These are phyloP conservation scores for Anolis sagrei DNA, from an alignment of 2,113 vertebrate genomes.

Conservation along the genomic window DNA sequence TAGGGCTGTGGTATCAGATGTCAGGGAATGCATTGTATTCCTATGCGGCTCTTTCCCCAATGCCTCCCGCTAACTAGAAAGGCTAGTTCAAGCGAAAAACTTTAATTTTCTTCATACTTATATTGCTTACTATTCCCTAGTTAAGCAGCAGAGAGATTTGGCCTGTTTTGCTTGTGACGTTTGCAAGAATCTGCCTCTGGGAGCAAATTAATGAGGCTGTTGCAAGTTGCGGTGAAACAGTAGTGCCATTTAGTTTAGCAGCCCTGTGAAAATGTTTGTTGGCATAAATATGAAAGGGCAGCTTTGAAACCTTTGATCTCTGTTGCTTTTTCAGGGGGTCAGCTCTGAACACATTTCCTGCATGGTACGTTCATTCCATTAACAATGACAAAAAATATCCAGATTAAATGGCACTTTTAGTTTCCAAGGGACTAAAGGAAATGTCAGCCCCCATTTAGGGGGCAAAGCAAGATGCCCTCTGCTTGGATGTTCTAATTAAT, in stretches of 20 bases:
- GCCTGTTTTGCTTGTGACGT: conserved; percentile 59
- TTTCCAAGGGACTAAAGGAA: not conserved
- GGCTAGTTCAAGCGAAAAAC: not conserved
- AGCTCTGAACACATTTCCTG: not conserved
- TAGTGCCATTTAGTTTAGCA: conserved; percentile 58
- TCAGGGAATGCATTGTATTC: not conserved
- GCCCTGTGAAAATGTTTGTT: conserved; percentile 49
- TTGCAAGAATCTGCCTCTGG: conserved; percentile 68
- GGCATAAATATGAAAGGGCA: conserved; percentile 42
- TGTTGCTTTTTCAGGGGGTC: not conserved
- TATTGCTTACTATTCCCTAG: conserved; percentile 52
- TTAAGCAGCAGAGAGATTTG: conserved; percentile 37
- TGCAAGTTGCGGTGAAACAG: conserved; percentile 63
- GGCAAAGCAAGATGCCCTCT: not conserved
- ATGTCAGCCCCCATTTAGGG: not conserved
- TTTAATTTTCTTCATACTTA: conserved; percentile 31
- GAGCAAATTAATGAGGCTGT: conserved; percentile 76
- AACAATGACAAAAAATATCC: not conserved
- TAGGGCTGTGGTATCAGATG: not conserved
- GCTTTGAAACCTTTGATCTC: conserved; percentile 25
- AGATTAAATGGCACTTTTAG: not conserved
- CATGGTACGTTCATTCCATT: not conserved
- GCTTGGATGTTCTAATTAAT: not conserved
- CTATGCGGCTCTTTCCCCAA: not conserved
- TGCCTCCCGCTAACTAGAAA: conserved; percentile 28